phyloP scores from a whole-genome alignment of 2,113 vertebrate species.

The Proteles cristata region DNA sequence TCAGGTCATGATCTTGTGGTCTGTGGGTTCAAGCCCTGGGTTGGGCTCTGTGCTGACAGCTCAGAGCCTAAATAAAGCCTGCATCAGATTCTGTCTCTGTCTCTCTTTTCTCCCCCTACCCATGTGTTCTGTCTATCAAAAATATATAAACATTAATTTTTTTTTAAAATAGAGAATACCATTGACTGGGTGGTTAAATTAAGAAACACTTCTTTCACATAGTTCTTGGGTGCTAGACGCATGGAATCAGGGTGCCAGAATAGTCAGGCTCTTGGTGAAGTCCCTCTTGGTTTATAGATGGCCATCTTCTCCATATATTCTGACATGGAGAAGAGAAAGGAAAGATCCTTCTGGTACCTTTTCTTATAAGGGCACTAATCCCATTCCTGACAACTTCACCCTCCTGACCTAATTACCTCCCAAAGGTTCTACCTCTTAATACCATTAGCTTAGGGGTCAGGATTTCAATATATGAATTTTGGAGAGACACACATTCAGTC shows the following conservation, averaged over 20 bases:
- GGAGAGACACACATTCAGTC: background rate
- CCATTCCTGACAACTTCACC: background rate
- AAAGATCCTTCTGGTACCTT: background rate
- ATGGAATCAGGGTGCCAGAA: background rate
- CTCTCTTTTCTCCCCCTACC: too few species aligned
- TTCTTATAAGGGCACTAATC: background rate
- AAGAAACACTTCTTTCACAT: background rate
- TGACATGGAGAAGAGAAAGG: background rate
- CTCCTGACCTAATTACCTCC: background rate
- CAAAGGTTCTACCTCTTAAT: background rate
- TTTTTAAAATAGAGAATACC: background rate
- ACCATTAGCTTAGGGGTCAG: background rate
- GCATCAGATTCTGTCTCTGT: too few species aligned
- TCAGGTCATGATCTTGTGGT: too few species aligned
- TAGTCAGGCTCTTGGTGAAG: background rate
- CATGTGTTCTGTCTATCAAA: too few species aligned
- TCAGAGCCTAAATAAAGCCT: too few species aligned
- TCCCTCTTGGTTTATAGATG: background rate
- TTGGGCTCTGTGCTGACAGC: too few species aligned
- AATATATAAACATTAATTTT: too few species aligned
- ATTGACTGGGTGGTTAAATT: background rate
- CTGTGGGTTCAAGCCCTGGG: too few species aligned
- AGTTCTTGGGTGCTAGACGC: background rate
- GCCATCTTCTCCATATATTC: background rate
- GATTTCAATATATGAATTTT: background rate